A percentile compares a stretch with the other conserved stretches of the same genome.
These are phyloP conservation scores for Catocala fraxini DNA, from an alignment of 2,888 invertebrate genomes.

Conservation along the genomic window DNA sequence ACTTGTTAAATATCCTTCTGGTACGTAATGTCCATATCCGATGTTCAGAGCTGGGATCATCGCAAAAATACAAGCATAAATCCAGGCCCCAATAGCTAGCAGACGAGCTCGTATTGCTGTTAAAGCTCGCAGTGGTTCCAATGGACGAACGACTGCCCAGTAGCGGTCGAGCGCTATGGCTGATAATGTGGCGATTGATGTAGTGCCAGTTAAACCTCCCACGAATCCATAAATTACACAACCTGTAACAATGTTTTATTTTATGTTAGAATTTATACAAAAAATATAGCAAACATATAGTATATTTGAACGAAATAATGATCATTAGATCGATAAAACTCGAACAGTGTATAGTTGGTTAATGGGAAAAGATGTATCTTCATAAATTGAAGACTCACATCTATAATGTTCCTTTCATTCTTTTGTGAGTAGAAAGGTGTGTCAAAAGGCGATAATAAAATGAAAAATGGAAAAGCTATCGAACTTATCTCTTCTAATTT, in stretches of 20 bases:
- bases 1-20: conserved; percentile 94
- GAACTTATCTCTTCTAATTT: conserved; percentile 5
- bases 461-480: conserved; percentile 24
- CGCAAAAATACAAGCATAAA: conserved; percentile 91
- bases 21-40: conserved; percentile 92
- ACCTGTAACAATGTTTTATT: conserved; percentile 81
- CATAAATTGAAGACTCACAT: conserved; percentile 24
- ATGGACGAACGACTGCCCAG: conserved; percentile 93
- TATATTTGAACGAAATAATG: not conserved
- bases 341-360: conserved; percentile 5
- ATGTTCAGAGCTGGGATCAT: conserved; percentile 90
- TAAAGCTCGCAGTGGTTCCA: conserved; percentile 89
- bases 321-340: not conserved
- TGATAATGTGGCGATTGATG: conserved; percentile 93
- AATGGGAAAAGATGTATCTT: conserved; percentile 4
- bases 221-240: conserved; percentile 93
- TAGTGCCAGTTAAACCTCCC: conserved; percentile 93
- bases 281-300: too few species aligned
- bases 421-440: conserved; percentile 18
- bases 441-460: conserved; percentile 20
- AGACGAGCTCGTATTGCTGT: conserved; percentile 89
- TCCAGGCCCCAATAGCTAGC: conserved; percentile 90
- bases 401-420: conserved; percentile 21
- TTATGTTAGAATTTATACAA: not conserved
- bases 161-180: conserved; percentile 94